Evolutionary conservation across 2,113 vertebrate species (phyloP).

Genomic region (Nipponia nippon): DNA sequence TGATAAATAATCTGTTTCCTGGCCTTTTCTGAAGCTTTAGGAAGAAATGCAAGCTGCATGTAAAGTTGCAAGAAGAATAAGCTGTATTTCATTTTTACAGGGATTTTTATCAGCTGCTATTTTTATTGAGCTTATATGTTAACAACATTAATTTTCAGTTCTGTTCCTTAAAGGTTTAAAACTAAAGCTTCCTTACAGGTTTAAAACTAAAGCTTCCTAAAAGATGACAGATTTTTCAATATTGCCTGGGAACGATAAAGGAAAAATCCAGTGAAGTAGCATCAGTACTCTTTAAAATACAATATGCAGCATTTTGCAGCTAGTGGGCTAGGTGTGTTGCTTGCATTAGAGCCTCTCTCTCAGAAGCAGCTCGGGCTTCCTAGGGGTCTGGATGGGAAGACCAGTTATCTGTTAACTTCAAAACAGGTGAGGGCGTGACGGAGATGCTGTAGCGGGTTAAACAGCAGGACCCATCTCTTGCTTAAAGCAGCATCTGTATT

Average conservation of each 20-base stretch:
- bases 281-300: not conserved
- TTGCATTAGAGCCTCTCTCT: not conserved
- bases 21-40: not conserved
- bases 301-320: not conserved
- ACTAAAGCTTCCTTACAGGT: not conserved
- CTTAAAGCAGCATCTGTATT: not conserved
- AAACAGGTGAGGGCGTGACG: not conserved
- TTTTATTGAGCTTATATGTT: not conserved
- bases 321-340: not conserved
- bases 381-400: not conserved
- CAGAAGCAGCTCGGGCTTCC: not conserved
- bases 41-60: not conserved
- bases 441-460: too few relatives aligned
- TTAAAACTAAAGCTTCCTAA: not conserved
- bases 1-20: not conserved
- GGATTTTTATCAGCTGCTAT: not conserved
- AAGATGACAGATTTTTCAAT: not conserved
- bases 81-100: not conserved
- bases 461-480: not conserved
- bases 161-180: not conserved
- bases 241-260: not conserved
- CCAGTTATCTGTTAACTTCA: not conserved
- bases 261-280: not conserved
- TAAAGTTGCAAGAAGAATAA: not conserved
- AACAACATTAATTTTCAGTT: not conserved